phyloP scores from a whole-genome alignment of 2,797 vertebrate genomes.

The Vireo griseus region DNA sequence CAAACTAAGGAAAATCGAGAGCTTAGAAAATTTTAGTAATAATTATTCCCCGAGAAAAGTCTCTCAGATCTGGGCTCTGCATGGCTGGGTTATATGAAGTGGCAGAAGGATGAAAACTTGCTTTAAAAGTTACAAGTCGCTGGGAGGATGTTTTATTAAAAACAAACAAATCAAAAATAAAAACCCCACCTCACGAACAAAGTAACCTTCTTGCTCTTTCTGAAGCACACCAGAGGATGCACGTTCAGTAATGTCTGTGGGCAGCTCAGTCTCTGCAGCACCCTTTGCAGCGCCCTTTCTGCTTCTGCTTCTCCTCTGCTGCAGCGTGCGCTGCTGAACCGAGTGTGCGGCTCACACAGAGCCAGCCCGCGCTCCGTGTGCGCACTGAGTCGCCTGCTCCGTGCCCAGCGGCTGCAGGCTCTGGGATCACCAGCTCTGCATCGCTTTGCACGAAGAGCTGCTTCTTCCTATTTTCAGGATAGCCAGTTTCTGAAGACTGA shows the following conservation, averaged over 20 bases:
- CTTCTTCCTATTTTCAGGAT: not conserved
- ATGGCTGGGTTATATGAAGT: not conserved
- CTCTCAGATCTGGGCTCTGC: not conserved
- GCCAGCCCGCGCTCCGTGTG: not conserved
- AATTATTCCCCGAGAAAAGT: not conserved
- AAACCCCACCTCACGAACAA: not conserved
- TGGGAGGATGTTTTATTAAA: not conserved
- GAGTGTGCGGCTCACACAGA: not conserved
- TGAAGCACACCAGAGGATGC: not conserved
- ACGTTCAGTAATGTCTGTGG: not conserved
- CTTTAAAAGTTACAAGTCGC: not conserved
- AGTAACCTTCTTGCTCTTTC: not conserved
- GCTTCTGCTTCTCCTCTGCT: not conserved
- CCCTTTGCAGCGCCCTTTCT: not conserved
- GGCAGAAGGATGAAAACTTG: not conserved
- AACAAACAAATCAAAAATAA: not conserved
- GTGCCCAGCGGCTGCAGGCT: not conserved
- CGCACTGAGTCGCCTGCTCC: not conserved
- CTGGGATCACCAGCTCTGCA: not conserved
- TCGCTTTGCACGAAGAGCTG: not conserved
- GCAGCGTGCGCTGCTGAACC: accelerated
- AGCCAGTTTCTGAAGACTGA: not conserved
- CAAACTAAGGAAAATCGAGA: not conserved
- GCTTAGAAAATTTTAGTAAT: not conserved
- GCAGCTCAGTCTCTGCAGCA: not conserved